Evolutionary conservation across 2,113 vertebrate species (phyloP), one percentile per base, ranked within the genome.

Genomic region (Prionailurus bengalensis): DNA sequence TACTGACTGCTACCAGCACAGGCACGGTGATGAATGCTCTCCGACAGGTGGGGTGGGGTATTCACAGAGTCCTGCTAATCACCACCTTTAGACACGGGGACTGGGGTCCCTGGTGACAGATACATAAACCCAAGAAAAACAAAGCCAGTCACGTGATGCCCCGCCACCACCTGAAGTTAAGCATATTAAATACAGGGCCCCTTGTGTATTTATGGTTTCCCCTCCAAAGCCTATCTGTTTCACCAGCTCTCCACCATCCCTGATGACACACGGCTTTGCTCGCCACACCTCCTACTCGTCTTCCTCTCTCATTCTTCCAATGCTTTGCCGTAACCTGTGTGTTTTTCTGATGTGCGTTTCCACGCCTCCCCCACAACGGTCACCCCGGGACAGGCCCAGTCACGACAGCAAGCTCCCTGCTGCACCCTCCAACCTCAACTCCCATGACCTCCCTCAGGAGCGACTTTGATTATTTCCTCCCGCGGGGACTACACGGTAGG

Each of bases 301-400:
- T 73, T 31, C 70, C 33, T 3, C 13, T 48, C 17, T 23, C 23
- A 3, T 1, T 48, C 29, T 7, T 3, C 7, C 15, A 33, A 4
- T 1, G 1, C 4, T 63, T 66, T 3, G 7, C 36, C 19, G 2
- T 3, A 11, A n/a, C 21, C 76, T 8, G 0, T 1, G 5, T 16
- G 2, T 2, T 53, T 14, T 33, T 25, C 29, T 16, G 6, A 15
- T 4, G 31, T 4, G 9, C 0, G 0, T 15, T 23, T 39, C 39
- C 13, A 9, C 0, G 27, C 10, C 2, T 29, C 9, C 27, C 23
- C 15, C 31, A 19, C 8, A 27, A 11, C 3, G 12, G 1, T 21
- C 21, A 23, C 7, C 10, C 2, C 0, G 14, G 29, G 33, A 12
- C 7, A 36, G 33, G 8, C 33, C 16, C 55, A 3, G 23, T 66